Evolutionary conservation across 2,797 vertebrate species (phyloP).

Genomic region (Hoplostethus atlanticus): DNA sequence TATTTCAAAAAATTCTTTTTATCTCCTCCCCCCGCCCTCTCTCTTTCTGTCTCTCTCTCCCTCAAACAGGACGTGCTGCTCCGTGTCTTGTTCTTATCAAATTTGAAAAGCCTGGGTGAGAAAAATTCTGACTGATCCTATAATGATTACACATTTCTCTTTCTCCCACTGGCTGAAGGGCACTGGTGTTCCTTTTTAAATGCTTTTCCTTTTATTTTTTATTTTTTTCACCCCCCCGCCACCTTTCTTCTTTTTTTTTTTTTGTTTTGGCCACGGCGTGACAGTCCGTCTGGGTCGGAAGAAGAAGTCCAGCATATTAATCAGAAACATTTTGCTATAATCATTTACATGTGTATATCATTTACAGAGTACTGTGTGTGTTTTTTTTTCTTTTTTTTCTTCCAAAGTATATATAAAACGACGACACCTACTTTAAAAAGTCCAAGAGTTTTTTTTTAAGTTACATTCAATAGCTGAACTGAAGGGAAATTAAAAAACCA

Average conservation of each 20-base stretch:
- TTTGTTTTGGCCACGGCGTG: constrained; percentile 36
- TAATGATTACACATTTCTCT: constrained; percentile 59
- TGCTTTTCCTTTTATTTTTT: constrained; percentile 19
- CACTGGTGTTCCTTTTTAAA: constrained; percentile 43
- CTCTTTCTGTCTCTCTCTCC: constrained; percentile 18
- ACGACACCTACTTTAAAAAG: constrained; percentile 83
- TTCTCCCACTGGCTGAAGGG: constrained; percentile 60
- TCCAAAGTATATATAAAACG: constrained; percentile 72
- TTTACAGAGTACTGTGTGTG: constrained; percentile 80
- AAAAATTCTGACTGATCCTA: constrained; percentile 69
- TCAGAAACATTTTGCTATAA: constrained; percentile 77
- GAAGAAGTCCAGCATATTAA: constrained; percentile 77
- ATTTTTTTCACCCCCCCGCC: background rate
- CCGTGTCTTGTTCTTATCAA: constrained; percentile 61
- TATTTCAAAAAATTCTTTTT: constrained; percentile 54
- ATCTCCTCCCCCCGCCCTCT: constrained; percentile 16
- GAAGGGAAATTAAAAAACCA: constrained; percentile 65
- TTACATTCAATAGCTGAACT: constrained; percentile 87
- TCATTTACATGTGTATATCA: constrained; percentile 79
- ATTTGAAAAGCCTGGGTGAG: constrained; percentile 59
- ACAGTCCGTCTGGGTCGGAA: constrained; percentile 53
- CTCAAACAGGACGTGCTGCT: constrained; percentile 42
- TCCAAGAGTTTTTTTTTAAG: constrained; percentile 71
- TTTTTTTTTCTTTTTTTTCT: constrained; percentile 27
- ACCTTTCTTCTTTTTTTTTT: constrained; percentile 1